Base-by-base conservation (phyloP, 2,888 invertebrate genomes). In the Agapostemon virescens region DNA sequence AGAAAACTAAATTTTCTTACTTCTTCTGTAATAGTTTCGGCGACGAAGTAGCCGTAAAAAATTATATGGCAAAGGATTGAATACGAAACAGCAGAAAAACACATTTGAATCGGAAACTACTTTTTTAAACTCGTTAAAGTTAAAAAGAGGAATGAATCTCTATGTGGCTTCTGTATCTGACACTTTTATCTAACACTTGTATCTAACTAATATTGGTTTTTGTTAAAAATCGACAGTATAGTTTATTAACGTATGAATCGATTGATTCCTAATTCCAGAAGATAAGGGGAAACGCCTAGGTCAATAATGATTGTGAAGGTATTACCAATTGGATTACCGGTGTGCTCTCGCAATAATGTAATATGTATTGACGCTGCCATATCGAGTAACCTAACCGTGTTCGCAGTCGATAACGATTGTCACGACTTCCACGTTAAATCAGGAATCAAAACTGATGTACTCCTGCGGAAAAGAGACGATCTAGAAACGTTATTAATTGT, bases 241-340 rank as follows among this genome's bases (percentile, higher is more conserved):
- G 23, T 26, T 63, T 40, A 68, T 68, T n/a, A n/a, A 63, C 17
- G 30, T 38, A 40, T 38, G 38, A 61, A 63, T 73, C 26, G 42
- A 71, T 26, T 49, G 66, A 61, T 73, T 79, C 58, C 58, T 58
- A 63, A n/a, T 72, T 63, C 36, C 38, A 33, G 2, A 15, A 80
- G 45, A 69, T 74, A 74, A 78, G 76, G 58, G 71, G 9, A 61
- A 30, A 49, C 38, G 72, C 71, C 77, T 79, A 77, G 80, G 83
- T 85, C 85, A 81, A 85, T 85, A 85, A 64, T 81, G 58, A 58
- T 30, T 55, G 49, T 72, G 49, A 77, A 81, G 69, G 68, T 66
- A 15, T 77, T 81, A 70, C 49, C 80, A 78, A 77, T 77, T 73
- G 74, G 72, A 85, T 85, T 84, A 79, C 36, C 67, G 45, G 58